These are phyloP conservation scores for Sterna hirundo DNA, from an alignment of 2,113 vertebrate species.

Conservation along the genomic window DNA sequence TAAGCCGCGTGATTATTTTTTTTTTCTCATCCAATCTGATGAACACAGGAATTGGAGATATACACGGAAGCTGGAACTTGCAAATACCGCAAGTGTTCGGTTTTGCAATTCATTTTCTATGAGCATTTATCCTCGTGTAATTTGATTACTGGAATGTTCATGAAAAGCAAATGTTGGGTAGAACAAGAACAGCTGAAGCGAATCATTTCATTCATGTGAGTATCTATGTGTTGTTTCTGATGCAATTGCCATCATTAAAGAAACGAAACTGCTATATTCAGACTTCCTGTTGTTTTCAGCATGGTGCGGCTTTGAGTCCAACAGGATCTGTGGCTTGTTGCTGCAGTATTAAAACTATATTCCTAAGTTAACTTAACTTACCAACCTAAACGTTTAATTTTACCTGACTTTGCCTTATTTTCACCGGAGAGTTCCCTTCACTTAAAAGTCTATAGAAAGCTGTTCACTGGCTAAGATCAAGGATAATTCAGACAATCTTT, in stretches of 20 bases:
- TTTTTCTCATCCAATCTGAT: background rate
- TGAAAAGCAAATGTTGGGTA: background rate
- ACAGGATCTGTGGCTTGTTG: background rate
- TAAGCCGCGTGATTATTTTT: background rate
- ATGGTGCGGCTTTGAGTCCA: background rate
- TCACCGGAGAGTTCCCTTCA: background rate
- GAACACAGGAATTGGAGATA: background rate
- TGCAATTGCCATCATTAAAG: background rate
- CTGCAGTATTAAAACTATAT: background rate
- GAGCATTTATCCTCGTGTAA: background rate
- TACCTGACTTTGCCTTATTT: background rate
- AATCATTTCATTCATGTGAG: background rate
- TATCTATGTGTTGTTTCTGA: background rate
- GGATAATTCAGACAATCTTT: background rate
- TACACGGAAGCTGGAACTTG: background rate
- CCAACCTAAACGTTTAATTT: background rate
- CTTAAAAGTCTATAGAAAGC: background rate
- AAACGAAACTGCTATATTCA: background rate
- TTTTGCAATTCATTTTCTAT: background rate
- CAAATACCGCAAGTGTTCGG: background rate
- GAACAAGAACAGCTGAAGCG: background rate
- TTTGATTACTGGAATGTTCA: background rate
- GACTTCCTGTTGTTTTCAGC: background rate
- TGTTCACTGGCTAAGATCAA: background rate
- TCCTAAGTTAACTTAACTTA: background rate